Evolutionary conservation across 2,113 vertebrate genomes (phyloP), one percentile per base, ranked within the genome.

Genomic region (Dascyllus trimaculatus): DNA sequence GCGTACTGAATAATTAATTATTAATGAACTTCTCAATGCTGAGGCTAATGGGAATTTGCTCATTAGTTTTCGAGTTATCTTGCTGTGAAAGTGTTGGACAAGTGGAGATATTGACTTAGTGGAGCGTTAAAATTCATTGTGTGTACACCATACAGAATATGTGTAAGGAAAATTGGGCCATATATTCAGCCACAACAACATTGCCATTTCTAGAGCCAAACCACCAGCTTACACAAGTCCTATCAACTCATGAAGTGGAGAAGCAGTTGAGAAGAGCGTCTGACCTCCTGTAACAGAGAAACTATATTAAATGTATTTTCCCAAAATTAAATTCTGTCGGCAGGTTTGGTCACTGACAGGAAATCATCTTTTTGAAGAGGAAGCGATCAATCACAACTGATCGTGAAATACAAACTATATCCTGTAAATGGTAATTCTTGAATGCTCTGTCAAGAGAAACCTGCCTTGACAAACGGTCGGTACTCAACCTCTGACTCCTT

Each of bases 311-410:
- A 80, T 0, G 2, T 29, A 19, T 68, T 71, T 54, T 49, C 43
- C 29, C 49, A 73, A 73, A n/a, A 84, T 86, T 73, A 85, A 75
- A 70, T 73, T 63, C 57, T 63, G 59, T 40, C 19, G 4, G 24
- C 38, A 52, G 58, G 48, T 73, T 67, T 7, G 56, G 59, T 53
- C 58, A 29, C 66, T 65, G 75, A 59, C 65, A 53, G 63, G 64
- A 77, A 77, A 62, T 80, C 52, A 75, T 49, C 51, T 72, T 26
- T 53, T 38, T 40, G 71, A 58, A 63, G 56, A 84, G 73, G 65
- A 71, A 70, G 82, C 60, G 21, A 90, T 85, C 59, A 62, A 86
- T 88, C 76, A 79, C 61, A 81, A 65, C 24, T 59, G 78, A 78
- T n/a, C n/a, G 54, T 43, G 59, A 72, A 80, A 74, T 70, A 71